Percentiles rank a stretch among this genome's conserved stretches.
Evolutionary conservation across 2,888 invertebrate species (phyloP).

Genomic region (Cataglyphis livida): DNA sequence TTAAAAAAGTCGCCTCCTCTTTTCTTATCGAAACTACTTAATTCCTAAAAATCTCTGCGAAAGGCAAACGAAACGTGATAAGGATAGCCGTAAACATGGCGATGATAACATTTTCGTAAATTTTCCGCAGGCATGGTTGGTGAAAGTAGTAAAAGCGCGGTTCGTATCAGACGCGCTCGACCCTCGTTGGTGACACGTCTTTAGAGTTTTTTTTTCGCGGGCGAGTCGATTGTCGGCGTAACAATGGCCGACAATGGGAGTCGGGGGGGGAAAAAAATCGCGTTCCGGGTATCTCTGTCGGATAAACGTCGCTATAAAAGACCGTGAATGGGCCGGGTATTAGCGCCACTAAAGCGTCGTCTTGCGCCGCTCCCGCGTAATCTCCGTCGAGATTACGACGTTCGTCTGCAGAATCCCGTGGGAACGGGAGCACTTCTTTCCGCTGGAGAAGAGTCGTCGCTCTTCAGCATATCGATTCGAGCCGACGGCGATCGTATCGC

Average conservation of each 20-base stretch:
- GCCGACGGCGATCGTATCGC: conserved; percentile 22
- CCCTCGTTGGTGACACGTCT: conserved; percentile 15
- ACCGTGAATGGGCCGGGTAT: conserved; percentile 63
- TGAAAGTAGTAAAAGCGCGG: background rate
- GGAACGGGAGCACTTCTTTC: conserved; percentile 14
- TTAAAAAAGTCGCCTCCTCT: no score
- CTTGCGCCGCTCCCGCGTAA: conserved; percentile 58
- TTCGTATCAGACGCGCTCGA: conserved; percentile 10
- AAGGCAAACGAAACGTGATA: background rate
- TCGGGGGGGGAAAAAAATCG: conserved; percentile 37
- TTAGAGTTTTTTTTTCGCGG: conserved; percentile 31
- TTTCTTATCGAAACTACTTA: background rate
- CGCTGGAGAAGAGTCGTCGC: conserved; percentile 13
- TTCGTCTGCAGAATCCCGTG: conserved; percentile 50
- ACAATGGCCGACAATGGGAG: conserved; percentile 53
- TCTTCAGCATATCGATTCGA: conserved; percentile 42
- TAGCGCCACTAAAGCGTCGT: conserved; percentile 64
- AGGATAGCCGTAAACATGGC: background rate
- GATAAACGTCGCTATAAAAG: conserved; percentile 67
- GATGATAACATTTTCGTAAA: background rate
- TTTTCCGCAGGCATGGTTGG: background rate
- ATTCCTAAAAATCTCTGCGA: background rate
- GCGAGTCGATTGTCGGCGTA: conserved; percentile 52
- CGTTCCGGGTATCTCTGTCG: conserved; percentile 35
- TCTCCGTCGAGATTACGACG: conserved; percentile 68